phyloP scores from a whole-genome alignment of 2,797 vertebrate species.

The Petrocephalus sullivani region DNA sequence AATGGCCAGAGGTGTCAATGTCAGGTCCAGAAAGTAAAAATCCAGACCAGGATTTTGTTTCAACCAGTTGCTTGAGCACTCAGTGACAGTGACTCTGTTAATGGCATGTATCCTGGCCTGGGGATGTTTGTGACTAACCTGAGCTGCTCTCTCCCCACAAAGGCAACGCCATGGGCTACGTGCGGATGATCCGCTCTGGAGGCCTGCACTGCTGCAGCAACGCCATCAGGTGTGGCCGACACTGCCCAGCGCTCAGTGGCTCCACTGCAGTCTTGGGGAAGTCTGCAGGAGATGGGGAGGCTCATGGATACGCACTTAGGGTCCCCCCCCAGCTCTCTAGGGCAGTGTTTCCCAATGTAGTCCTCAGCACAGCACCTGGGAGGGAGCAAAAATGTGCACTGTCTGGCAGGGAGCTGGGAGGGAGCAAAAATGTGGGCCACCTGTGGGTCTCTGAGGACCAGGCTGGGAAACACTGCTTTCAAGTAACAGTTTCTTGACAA shows the following conservation, averaged over 20 bases:
- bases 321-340: background rate
- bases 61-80: no score
- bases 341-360: background rate
- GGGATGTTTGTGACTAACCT: background rate
- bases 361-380: background rate
- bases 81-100: background rate
- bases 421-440: background rate
- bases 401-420: background rate
- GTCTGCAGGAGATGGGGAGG: background rate
- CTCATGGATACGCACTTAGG: background rate
- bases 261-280: background rate
- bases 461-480: background rate
- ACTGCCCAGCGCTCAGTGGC: background rate
- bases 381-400: background rate
- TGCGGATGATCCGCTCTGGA: slow-evolving; percentile 96
- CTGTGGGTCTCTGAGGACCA: background rate
- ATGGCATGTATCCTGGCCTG: background rate
- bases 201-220: slow-evolving; percentile 98
- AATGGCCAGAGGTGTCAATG: background rate
- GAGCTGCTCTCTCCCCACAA: slow-evolving; percentile 27
- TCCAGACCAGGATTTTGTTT: no score
- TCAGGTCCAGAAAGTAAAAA: no score
- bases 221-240: slow-evolving; percentile 79
- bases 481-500: background rate
- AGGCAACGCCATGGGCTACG: slow-evolving; percentile 98